Evolutionary conservation across 2,797 vertebrate species (phyloP), one percentile per base, ranked within the genome.

Genomic region (Monodelphis domestica): DNA sequence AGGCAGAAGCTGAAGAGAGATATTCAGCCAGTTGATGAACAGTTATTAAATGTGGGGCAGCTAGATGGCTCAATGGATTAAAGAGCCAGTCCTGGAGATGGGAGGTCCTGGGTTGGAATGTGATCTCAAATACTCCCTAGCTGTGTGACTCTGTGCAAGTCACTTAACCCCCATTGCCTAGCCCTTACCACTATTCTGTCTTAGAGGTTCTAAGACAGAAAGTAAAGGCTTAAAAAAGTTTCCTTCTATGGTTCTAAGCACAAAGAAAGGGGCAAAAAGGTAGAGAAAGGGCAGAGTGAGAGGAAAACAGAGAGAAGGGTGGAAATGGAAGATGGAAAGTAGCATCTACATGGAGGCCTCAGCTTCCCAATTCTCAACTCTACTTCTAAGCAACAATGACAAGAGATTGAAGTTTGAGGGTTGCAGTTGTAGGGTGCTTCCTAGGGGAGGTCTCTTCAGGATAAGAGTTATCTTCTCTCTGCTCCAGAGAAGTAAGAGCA

Each of bases 311-410:
- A 33, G 28, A 5, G 54, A 9, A 63, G 70, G 9, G 29, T 12
- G 29, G 53, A 51, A 50, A 33, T 92, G 70, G 45, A 54, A 51
- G 50, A 33, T 92, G 70, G 45, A n/a, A 52, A 53, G 24, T 50
- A 78, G 10, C 26, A 89, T 54, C 91, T 95, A 14, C 30, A 94
- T 91, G 89, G 63, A 89, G 57, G 33, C 92, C 92, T 92, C 94
- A 59, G 12, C 89, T 59, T 91, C 12, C 30, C 59, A n/a, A n/a
- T n/a, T 63, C 12, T 78, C 17, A 78, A 3, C 21, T 84, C 9
- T 4, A 78, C n/a, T 70, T 70, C 21, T 50, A 84, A 50, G 38
- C 11, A 45, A 50, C 24, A 26, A 84, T 84, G 70, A 45, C 6
- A 10, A 45, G 7, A 84, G 70, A 50, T 84, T 84, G 70, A 21